A percentile compares a stretch with the other conserved stretches of the same genome.
phyloP scores from a whole-genome alignment of 1,140 invertebrate genomes.

The Pygmarrhopalites habei region DNA sequence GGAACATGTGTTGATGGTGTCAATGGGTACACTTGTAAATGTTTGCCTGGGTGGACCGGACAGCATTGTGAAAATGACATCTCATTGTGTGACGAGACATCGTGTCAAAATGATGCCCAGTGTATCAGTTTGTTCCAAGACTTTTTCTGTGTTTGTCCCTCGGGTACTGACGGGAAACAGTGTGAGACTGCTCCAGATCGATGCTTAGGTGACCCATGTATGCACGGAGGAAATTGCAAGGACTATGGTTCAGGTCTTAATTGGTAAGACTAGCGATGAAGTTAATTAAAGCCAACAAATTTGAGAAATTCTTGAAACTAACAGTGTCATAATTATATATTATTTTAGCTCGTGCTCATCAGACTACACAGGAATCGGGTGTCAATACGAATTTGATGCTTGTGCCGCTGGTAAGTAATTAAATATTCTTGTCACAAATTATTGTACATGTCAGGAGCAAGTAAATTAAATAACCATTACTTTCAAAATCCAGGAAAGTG shows the following conservation, averaged over 20 bases:
- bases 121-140: constrained; percentile 92
- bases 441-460: too few species aligned
- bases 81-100: constrained; percentile 71
- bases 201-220: constrained; percentile 91
- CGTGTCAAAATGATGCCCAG: constrained; percentile 85
- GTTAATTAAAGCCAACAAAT: too few species aligned
- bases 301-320: too few species aligned
- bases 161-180: constrained; percentile 50
- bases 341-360: constrained; percentile 77
- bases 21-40: constrained; percentile 73
- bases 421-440: too few species aligned
- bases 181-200: constrained; percentile 73
- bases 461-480: too few species aligned
- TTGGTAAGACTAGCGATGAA: too few species aligned
- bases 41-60: constrained; percentile 80
- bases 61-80: constrained; percentile 77
- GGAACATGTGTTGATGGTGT: constrained; percentile 81
- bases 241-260: constrained; percentile 92
- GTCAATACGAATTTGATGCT: constrained; percentile 87
- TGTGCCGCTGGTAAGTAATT: constrained; percentile 78
- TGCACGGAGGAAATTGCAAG: constrained; percentile 87
- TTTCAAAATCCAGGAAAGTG: too few species aligned
- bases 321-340: too few species aligned
- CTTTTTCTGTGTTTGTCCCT: constrained; percentile 94
- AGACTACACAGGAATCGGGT: constrained; percentile 80